Conservation (phyloP, 2,888 invertebrate species). For the Mechanitis mazaeus region DNA sequence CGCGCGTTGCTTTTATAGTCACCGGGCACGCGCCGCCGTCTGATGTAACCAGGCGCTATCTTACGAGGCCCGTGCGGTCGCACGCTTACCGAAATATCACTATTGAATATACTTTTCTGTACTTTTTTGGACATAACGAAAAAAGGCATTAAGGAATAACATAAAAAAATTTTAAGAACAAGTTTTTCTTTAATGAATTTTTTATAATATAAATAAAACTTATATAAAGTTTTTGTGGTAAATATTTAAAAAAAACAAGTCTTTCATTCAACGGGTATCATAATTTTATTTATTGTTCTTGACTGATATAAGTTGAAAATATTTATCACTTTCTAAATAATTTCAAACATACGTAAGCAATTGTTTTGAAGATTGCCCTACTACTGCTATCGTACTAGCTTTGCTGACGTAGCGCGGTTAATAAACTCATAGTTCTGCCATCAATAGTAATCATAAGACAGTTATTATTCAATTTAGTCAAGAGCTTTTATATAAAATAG, state of each 20-base stretch:
- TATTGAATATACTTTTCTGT: neutral
- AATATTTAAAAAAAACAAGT: too few species aligned
- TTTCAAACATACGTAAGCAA: neutral
- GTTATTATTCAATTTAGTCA: neutral
- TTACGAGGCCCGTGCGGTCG: slow-evolving; percentile 41
- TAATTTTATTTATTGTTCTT: too few species aligned
- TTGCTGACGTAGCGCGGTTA: slow-evolving; percentile 27
- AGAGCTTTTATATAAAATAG: neutral
- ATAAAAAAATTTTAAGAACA: too few species aligned
- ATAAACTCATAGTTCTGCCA: slow-evolving; percentile 27
- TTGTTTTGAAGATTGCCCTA: slow-evolving; percentile 14
- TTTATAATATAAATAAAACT: too few species aligned
- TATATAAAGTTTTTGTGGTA: too few species aligned
- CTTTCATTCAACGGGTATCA: too few species aligned
- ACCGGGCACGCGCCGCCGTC: slow-evolving; percentile 49
- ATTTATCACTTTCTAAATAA: neutral
- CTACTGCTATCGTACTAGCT: slow-evolving; percentile 9
- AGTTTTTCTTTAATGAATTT: too few species aligned
- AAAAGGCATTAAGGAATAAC: too few species aligned
- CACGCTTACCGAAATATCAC: slow-evolving; percentile 3
- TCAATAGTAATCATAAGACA: slow-evolving; percentile 15
- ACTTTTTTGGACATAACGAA: neutral
- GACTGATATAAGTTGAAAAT: neutral
- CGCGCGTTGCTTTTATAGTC: slow-evolving; percentile 52
- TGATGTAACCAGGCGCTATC: slow-evolving; percentile 66